A percentile compares a stretch with the other conserved stretches of the same genome.
phyloP scores from a whole-genome alignment of 2,113 vertebrate genomes.

The Quiscalus mexicanus region DNA sequence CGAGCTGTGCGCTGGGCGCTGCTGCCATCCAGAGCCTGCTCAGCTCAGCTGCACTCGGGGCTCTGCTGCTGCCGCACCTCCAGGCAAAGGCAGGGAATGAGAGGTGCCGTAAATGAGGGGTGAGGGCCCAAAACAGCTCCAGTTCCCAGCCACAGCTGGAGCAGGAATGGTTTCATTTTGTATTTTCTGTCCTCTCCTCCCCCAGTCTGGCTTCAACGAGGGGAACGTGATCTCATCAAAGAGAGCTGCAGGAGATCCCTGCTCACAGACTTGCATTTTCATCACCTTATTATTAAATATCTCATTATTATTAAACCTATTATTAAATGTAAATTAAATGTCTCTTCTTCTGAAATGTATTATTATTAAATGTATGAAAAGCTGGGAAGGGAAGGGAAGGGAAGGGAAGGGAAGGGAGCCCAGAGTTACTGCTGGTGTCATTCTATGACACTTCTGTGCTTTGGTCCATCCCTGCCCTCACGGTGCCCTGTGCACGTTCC shows the following conservation, averaged over 20 bases:
- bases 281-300: fast-evolving
- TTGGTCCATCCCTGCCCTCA: background rate
- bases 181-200: background rate
- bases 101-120: background rate
- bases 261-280: background rate
- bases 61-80: background rate
- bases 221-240: background rate
- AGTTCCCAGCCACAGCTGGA: background rate
- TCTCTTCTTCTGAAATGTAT: background rate
- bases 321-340: background rate
- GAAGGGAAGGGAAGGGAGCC: too few species aligned
- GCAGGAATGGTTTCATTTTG: background rate
- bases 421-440: background rate
- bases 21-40: slow-evolving; percentile 73
- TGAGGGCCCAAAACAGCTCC: background rate
- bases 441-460: fast-evolving
- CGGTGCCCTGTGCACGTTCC: fast-evolving
- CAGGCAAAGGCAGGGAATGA: background rate
- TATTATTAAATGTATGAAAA: background rate
- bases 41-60: background rate
- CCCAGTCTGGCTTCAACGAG: background rate
- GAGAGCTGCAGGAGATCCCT: background rate
- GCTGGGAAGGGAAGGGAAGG: too few species aligned
- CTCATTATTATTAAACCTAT: fast-evolving
- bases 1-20: background rate